Evolutionary conservation across 2,113 vertebrate genomes (phyloP).

Genomic region (Hippocampus mohnikei): DNA sequence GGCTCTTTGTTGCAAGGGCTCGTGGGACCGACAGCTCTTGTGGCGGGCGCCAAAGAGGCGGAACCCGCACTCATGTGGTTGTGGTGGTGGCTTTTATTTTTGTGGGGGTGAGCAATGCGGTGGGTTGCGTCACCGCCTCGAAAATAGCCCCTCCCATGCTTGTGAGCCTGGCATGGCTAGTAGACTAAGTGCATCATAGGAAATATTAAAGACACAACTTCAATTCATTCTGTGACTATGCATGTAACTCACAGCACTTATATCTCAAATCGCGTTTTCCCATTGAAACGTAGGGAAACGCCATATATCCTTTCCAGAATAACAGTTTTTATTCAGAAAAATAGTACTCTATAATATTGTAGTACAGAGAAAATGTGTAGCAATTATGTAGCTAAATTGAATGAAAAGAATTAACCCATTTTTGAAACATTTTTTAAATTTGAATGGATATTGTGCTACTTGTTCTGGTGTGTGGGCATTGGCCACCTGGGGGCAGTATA

Average conservation of each 20-base stretch:
- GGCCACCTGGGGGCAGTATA: not conserved
- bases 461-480: not conserved
- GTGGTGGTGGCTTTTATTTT: constrained; percentile 23
- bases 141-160: not conserved
- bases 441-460: not conserved
- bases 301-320: no score
- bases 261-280: no score
- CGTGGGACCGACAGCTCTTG: constrained; percentile 54
- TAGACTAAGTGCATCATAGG: constrained; percentile 43
- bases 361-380: no score
- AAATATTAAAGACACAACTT: no score
- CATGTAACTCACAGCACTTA: no score
- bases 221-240: no score
- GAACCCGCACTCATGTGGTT: constrained; percentile 25
- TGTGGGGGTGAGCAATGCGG: constrained; percentile 49
- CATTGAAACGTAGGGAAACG: no score
- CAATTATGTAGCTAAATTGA: not conserved
- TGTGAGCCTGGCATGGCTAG: constrained; percentile 72
- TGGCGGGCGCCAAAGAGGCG: constrained; percentile 42
- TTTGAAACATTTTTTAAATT: not conserved
- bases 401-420: not conserved
- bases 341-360: no score
- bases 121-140: constrained; percentile 60
- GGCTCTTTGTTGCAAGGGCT: constrained; percentile 60
- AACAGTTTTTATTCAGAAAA: no score